phyloP scores from a whole-genome alignment of 2,113 vertebrate species.

The Calyptommatus sinebrachiatus region DNA sequence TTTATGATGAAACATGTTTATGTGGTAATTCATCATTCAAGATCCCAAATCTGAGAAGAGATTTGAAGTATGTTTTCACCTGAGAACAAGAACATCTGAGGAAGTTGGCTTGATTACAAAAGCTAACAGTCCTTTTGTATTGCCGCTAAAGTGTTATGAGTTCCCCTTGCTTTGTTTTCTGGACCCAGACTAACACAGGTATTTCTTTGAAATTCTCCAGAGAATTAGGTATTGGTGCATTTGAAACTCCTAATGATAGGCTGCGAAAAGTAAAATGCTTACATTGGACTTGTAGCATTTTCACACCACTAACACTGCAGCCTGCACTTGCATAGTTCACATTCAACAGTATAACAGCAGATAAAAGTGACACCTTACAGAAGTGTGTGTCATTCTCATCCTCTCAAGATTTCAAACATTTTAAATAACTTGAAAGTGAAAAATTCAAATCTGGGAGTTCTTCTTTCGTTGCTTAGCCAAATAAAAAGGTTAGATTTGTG shows the following conservation, averaged over 20 bases:
- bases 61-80: constrained; percentile 42
- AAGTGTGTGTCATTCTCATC: neutral
- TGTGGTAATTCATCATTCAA: constrained; percentile 20
- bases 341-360: neutral
- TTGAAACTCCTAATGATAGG: constrained; percentile 19
- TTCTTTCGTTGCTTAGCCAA: fast-evolving
- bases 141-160: no score
- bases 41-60: constrained; percentile 28
- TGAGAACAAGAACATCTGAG: neutral
- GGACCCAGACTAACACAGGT: no score
- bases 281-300: neutral
- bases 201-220: no score
- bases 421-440: neutral
- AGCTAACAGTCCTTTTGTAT: no score
- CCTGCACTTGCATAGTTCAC: neutral
- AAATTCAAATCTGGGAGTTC: neutral
- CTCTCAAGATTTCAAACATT: neutral
- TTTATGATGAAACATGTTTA: constrained; percentile 39
- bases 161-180: no score
- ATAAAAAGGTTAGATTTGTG: constrained; percentile 47
- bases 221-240: constrained; percentile 20
- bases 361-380: neutral
- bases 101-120: no score
- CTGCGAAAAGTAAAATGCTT: no score
- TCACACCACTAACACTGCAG: neutral